Percentiles rank a stretch among this genome's conserved stretches.
These are phyloP conservation scores for Nerophis lumbriciformis DNA, from an alignment of 2,113 vertebrate genomes.

Conservation along the genomic window DNA sequence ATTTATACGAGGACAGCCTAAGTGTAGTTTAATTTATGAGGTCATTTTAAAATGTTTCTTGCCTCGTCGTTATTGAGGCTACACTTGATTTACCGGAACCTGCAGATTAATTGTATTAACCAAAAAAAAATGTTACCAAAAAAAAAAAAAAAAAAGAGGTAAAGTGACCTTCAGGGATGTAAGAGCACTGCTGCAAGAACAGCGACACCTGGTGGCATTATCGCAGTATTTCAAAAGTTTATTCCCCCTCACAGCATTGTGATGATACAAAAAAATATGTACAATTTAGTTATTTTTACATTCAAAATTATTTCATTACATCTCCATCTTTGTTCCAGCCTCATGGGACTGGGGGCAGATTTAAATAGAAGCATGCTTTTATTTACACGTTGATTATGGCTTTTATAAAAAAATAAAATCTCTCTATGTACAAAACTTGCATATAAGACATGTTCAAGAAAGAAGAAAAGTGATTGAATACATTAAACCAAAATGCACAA, in stretches of 20 bases:
- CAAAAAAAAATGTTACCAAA: conserved; percentile 6
- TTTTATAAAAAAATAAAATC: conserved; percentile 71
- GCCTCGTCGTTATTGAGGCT: conserved; percentile 13
- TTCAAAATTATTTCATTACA: conserved; percentile 58
- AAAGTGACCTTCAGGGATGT: conserved; percentile 58
- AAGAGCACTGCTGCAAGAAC: conserved; percentile 41
- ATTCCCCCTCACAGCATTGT: conserved; percentile 58
- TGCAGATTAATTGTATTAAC: conserved; percentile 25
- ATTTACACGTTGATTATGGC: conserved; percentile 61
- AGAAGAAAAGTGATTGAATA: conserved; percentile 47
- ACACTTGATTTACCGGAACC: conserved; percentile 22
- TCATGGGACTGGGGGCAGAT: conserved; percentile 43
- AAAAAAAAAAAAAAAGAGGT: conserved; percentile 15
- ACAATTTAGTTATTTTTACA: conserved; percentile 64
- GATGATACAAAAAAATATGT: conserved; percentile 60
- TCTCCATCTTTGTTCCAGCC: conserved; percentile 52
- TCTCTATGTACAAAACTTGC: conserved; percentile 75
- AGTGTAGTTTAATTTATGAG: conserved; percentile 13
- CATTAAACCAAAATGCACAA: conserved; percentile 53
- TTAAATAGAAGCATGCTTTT: conserved; percentile 71
- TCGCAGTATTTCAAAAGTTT: conserved; percentile 58
- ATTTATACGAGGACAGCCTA: conserved; percentile 15
- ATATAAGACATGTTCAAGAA: conserved; percentile 67
- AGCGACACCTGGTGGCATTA: conserved; percentile 59
- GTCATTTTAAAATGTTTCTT: not conserved